These are phyloP conservation scores for Neria commutata DNA, from an alignment of 2,888 invertebrate genomes.

Conservation along the genomic window DNA sequence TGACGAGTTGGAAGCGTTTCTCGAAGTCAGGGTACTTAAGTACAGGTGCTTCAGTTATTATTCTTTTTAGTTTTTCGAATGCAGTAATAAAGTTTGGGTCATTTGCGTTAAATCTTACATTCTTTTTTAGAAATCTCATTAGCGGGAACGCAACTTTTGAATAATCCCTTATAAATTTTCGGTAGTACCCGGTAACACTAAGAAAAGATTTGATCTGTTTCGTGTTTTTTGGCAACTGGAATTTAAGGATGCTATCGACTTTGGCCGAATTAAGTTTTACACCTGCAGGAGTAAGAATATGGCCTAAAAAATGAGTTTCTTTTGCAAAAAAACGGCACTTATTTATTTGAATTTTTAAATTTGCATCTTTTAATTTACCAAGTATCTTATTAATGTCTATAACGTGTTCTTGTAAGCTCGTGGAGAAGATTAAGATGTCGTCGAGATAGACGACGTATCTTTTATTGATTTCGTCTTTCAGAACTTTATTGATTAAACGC, in stretches of 20 bases:
- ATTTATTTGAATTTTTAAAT: constrained; percentile 22
- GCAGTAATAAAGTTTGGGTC: constrained; percentile 20
- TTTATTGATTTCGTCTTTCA: neutral
- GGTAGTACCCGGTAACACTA: constrained; percentile 32
- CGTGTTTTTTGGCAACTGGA: constrained; percentile 26
- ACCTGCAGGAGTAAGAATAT: constrained; percentile 38
- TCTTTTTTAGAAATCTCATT: constrained; percentile 21
- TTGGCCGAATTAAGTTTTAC: constrained; percentile 34
- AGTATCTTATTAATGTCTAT: constrained; percentile 21
- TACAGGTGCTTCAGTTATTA: constrained; percentile 16
- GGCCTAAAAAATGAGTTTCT: constrained; percentile 30
- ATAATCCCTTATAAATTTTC: constrained; percentile 29
- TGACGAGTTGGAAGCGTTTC: neutral
- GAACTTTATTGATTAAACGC: neutral
- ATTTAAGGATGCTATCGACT: constrained; percentile 30
- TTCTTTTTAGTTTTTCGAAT: constrained; percentile 20
- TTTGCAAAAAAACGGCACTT: constrained; percentile 40
- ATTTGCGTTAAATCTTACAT: constrained; percentile 13
- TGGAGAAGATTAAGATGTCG: constrained; percentile 10
- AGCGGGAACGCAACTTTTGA: constrained; percentile 19
- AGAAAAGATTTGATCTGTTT: constrained; percentile 33
- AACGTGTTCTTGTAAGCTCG: constrained; percentile 27
- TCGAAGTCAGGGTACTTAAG: constrained; percentile 6
- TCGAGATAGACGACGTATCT: constrained; percentile 6
- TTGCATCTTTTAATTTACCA: constrained; percentile 15